Conservation (phyloP, 2,797 vertebrate genomes). For the Echeneis naucrates region DNA sequence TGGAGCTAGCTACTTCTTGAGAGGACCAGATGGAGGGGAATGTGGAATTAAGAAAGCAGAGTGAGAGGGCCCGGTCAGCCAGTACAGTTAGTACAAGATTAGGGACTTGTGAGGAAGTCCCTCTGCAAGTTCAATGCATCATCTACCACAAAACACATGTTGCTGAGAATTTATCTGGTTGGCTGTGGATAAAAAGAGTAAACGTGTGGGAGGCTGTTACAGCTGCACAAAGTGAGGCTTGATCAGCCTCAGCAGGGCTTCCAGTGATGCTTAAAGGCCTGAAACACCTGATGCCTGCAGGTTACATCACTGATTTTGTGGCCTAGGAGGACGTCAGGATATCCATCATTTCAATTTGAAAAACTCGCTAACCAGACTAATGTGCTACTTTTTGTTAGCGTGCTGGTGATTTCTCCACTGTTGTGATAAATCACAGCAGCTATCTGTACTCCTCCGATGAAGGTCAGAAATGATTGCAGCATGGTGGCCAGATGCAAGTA, state of each 20-base stretch:
- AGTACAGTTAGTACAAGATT: slow-evolving; percentile 9
- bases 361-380: slow-evolving; percentile 66
- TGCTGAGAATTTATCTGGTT: slow-evolving; percentile 51
- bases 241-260: slow-evolving; percentile 59
- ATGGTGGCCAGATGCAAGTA: slow-evolving; percentile 56
- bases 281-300: slow-evolving; percentile 70
- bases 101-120: slow-evolving; percentile 27
- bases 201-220: slow-evolving; percentile 62
- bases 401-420: slow-evolving; percentile 54
- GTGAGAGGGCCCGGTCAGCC: slow-evolving; percentile 14
- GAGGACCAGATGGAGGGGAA: slow-evolving; percentile 30
- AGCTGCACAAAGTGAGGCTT: slow-evolving; percentile 52
- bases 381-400: slow-evolving; percentile 53
- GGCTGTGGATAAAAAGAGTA: slow-evolving; percentile 61
- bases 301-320: slow-evolving; percentile 67
- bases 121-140: slow-evolving; percentile 30
- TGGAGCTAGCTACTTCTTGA: slow-evolving; percentile 19
- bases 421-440: slow-evolving; percentile 62
- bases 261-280: slow-evolving; percentile 61
- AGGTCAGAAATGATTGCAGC: slow-evolving; percentile 64
- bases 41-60: slow-evolving; percentile 21
- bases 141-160: slow-evolving; percentile 24
- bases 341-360: slow-evolving; percentile 66
- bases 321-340: slow-evolving; percentile 59
- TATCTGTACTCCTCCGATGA: slow-evolving; percentile 69